Evolutionary conservation across 2,113 vertebrate species (phyloP).

Genomic region (Phrynocephalus versicolor): DNA sequence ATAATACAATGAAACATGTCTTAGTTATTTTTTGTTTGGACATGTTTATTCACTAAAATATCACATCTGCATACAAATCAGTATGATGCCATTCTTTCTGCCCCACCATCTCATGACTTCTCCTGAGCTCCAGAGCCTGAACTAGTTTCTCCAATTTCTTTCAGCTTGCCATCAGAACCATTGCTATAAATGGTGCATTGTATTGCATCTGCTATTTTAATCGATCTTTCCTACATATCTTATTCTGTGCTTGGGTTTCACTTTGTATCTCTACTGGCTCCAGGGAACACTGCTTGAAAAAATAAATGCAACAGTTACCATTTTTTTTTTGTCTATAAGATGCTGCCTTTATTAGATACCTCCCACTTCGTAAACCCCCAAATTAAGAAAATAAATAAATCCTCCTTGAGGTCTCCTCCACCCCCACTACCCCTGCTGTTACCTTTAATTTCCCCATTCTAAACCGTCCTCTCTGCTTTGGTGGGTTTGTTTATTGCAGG

Average conservation of each 20-base stretch:
- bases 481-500: too few species aligned
- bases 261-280: not conserved
- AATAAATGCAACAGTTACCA: not conserved
- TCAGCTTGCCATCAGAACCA: not conserved
- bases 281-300: not conserved
- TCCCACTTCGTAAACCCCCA: too few species aligned
- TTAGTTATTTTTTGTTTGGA: not conserved
- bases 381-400: too few species aligned
- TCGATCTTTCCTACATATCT: not conserved
- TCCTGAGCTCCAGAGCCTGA: not conserved
- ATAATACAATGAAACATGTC: not conserved
- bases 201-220: not conserved
- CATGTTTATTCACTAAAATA: not conserved
- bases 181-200: not conserved
- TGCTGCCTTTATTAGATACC: too few species aligned
- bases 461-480: too few species aligned
- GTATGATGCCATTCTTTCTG: not conserved
- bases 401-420: too few species aligned
- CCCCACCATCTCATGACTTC: not conserved
- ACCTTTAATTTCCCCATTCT: too few species aligned
- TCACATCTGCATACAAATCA: not conserved
- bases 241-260: not conserved
- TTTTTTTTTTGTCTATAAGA: too few species aligned
- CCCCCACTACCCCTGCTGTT: too few species aligned
- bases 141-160: not conserved